phyloP scores from a whole-genome alignment of 2,888 invertebrate genomes.

The Exocentrus adspersus region DNA sequence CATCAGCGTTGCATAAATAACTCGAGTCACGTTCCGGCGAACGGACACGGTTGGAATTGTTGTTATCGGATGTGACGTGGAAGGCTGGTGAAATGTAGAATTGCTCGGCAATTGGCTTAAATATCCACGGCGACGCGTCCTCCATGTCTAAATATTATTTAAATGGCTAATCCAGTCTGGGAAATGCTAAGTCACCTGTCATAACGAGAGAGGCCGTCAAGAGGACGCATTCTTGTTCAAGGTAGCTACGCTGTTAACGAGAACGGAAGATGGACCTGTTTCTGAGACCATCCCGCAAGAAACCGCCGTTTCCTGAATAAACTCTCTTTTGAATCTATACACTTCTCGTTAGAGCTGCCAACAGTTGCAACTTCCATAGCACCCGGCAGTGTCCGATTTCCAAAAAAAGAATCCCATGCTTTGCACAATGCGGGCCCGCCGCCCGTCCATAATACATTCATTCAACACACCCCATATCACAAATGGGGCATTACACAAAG shows the following conservation, averaged over 20 bases:
- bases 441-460: not conserved
- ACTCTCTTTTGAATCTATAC: too few species aligned
- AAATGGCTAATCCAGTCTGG: conserved; percentile 49
- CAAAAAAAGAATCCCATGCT: not conserved
- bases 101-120: conserved; percentile 45
- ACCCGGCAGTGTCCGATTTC: conserved; percentile 7
- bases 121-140: conserved; percentile 40
- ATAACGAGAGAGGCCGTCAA: conserved; percentile 51
- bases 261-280: too few species aligned
- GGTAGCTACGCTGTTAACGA: conserved; percentile 11
- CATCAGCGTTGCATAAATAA: conserved; percentile 22
- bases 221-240: conserved; percentile 44
- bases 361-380: not conserved
- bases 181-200: conserved; percentile 52
- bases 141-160: conserved; percentile 55
- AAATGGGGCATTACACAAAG: conserved; percentile 30
- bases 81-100: conserved; percentile 42
- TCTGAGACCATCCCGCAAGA: too few species aligned
- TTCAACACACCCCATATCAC: conserved; percentile 35
- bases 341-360: too few species aligned
- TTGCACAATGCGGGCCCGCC: not conserved
- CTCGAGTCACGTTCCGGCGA: conserved; percentile 42
- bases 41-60: conserved; percentile 46
- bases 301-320: too few species aligned
- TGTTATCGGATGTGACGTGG: conserved; percentile 43